Evolutionary conservation across 2,888 invertebrate species (phyloP), one percentile per base, ranked within the genome.

Genomic region (Chalcis sispes): DNA sequence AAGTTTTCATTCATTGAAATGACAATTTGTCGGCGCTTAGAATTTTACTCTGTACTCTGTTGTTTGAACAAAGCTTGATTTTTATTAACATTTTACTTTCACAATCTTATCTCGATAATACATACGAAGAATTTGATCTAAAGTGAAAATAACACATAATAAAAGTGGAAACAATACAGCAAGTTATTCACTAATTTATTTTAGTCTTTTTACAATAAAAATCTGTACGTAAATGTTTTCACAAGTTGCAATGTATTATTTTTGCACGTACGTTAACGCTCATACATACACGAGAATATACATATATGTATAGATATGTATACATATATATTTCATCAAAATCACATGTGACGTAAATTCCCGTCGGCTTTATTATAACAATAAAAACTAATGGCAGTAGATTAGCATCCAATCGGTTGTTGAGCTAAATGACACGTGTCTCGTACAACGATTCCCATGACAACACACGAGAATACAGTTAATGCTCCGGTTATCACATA

Each of bases 371-470:
- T 56, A 71, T 72, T 61, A 8, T 42, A 75, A 69, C 54, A 40
- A 62, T 72, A 77, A 75, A 75, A 78, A 65, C 78, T 76, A 78
- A 73, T 78, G 78, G 78, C 78, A 78, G 78, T 78, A 76, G 56
- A 56, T 77, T 77, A 77, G 71, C 75, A 67, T 72, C 40, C 20
- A 71, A 77, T 61, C 20, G 59, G 61, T 75, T 29, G 32, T 65
- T 66, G 59, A 69, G 52, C 56, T 23, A 70, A 70, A 67, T n/a
- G 20, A 27, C 54, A 46, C 42, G 40, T 74, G 42, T 62, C 77
- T 79, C 77, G 71, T 78, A 79, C 80, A 79, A 80, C 79, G 78
- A 76, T 69, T 79, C 74, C 79, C 77, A 75, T 65, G 56, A 73
- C 52, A 50, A 74, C 48, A 61, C 64, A 58, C 65, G 61, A 58